Evolutionary conservation across 2,888 invertebrate species (phyloP), one percentile per base, ranked within the genome.

Genomic region (Atherix ibis): DNA sequence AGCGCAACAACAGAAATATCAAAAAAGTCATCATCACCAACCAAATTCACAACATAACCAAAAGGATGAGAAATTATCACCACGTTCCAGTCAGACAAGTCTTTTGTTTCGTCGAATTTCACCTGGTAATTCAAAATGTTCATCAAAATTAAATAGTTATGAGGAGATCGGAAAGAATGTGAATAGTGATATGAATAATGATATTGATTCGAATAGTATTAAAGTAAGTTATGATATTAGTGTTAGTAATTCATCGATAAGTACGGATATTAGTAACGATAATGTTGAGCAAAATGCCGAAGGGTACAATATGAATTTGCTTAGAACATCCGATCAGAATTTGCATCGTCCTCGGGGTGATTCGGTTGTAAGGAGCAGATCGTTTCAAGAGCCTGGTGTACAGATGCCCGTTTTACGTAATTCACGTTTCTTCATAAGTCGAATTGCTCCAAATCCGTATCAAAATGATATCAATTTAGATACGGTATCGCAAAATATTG

Each of bases 371-470:
- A 52, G 61, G 22, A 62, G 61, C 44, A 56, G 58, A 43, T 62
- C 62, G n/a, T 62, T 62, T 44, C 62, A 62, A 46, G 62, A 59
- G 38, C 50, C 56, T 18, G 52, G 56, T 31, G 48, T 54, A 3
- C 48, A 50, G 22, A 31, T 41, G 14, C 46, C 44, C 5, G 37
- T 35, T 10, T 30, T 37, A 22, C 27, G 54, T 53, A 43, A 55
- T 33, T 32, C 42, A 13, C 32, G 39, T 16, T 42, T 31, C 22
- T 40, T 38, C 38, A 18, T 38, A 10, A 37, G 31, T 34, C 38
- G 37, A 10, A 31, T 34, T 14, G 14, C 13, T 47, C 49, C 4
- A 39, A 28, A 31, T 15, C 48, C 25, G 27, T 19, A 22, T 19
- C 29, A 29, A 27, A 58, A 54, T 45, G 53, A 57, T 39, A 53